Conservation (phyloP, 2,113 vertebrate species). For the Cyphomyrus discorhynchus region DNA sequence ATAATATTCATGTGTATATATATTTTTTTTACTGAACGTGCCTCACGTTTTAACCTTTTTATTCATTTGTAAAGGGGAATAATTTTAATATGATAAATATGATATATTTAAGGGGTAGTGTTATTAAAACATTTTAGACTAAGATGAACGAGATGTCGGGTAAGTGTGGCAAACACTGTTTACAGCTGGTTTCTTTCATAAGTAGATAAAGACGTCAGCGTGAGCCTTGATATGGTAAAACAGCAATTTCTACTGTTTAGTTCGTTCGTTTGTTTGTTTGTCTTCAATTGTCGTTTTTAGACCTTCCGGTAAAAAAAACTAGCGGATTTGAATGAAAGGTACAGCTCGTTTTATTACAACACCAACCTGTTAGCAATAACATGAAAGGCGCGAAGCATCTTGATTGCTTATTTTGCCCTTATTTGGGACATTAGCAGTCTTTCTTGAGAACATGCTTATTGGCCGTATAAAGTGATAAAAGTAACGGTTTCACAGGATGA, state of each 20-base stretch:
- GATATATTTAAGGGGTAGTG: neutral
- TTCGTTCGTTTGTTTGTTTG: neutral
- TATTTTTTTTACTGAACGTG: neutral
- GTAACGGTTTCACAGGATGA: slow-evolving; percentile 36
- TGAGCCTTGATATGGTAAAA: neutral
- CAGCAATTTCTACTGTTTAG: neutral
- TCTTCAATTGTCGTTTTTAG: neutral
- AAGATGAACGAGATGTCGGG: neutral
- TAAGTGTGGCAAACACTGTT: neutral
- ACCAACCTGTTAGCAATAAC: slow-evolving; percentile 50
- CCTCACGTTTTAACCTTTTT: neutral
- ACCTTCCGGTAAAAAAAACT: neutral
- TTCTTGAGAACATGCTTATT: slow-evolving; percentile 34
- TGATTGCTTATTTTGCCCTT: slow-evolving; percentile 38
- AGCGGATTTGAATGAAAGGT: slow-evolving; percentile 28
- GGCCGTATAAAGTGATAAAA: slow-evolving; percentile 45
- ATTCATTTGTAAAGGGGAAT: neutral
- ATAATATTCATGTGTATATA: too few relatives aligned
- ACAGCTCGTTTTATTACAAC: slow-evolving; percentile 47
- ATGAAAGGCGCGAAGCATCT: slow-evolving; percentile 48
- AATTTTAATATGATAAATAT: neutral
- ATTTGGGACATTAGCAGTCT: slow-evolving; percentile 37
- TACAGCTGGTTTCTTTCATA: neutral
- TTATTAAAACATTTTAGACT: neutral
- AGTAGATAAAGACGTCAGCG: neutral